Percentiles rank a stretch among this genome's conserved stretches.
These are phyloP conservation scores for Chalcis sispes DNA, from an alignment of 2,888 invertebrate species.

Conservation along the genomic window DNA sequence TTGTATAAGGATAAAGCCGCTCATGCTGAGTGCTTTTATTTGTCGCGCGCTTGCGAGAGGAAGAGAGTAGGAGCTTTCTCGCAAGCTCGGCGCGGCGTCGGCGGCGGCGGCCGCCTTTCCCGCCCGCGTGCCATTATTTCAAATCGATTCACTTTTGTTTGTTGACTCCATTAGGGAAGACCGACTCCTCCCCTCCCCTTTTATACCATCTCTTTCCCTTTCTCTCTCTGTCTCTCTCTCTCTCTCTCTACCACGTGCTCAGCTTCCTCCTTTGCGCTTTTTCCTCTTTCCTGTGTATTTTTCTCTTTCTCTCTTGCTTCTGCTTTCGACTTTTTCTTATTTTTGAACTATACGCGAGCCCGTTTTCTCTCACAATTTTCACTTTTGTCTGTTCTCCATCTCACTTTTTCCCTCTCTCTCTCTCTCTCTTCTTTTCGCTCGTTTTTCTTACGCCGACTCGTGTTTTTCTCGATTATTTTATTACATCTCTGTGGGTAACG, in stretches of 20 bases:
- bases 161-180: slow-evolving; percentile 72
- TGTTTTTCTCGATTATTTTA: no score
- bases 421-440: no score
- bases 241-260: no score
- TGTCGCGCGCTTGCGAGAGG: slow-evolving; percentile 68
- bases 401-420: no score
- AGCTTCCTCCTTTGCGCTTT: neutral
- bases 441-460: no score
- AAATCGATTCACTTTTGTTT: slow-evolving; percentile 74
- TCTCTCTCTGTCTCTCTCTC: neutral
- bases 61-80: no score
- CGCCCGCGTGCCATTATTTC: slow-evolving; percentile 72
- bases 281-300: neutral
- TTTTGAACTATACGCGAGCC: no score
- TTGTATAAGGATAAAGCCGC: slow-evolving; percentile 74
- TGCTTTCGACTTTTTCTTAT: neutral
- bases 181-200: slow-evolving; percentile 25
- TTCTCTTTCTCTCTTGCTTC: neutral
- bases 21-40: slow-evolving; percentile 74
- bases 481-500: no score
- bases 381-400: no score
- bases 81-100: slow-evolving; percentile 42
- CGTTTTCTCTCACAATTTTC: no score
- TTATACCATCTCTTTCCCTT: neutral
- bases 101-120: slow-evolving; percentile 43